Evolutionary conservation across 2,113 vertebrate genomes (phyloP).

Genomic region (Saimiri boliviensis): DNA sequence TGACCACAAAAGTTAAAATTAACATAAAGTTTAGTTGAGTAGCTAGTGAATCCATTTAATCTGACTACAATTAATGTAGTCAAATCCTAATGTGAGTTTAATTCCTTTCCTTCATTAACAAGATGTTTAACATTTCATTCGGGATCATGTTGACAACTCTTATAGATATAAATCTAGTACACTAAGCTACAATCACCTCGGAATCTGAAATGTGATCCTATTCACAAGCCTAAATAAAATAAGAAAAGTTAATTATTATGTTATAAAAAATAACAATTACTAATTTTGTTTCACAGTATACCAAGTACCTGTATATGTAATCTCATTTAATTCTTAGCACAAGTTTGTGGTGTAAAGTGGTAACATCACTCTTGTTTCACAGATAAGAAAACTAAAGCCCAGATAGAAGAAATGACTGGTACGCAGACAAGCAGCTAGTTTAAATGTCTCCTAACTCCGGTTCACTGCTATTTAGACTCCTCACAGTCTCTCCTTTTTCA

Average conservation of each 20-base stretch:
- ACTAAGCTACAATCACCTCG: background rate
- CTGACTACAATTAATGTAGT: background rate
- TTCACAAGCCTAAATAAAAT: constrained; percentile 30
- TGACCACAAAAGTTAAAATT: constrained; percentile 34
- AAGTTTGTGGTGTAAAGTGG: background rate
- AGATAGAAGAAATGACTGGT: background rate
- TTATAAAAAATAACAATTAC: constrained; percentile 32
- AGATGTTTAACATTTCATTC: constrained; percentile 31
- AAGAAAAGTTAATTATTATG: constrained; percentile 26
- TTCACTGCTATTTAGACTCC: background rate
- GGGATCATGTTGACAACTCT: background rate
- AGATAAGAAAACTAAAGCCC: background rate
- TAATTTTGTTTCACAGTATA: constrained; percentile 16
- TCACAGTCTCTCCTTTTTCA: background rate
- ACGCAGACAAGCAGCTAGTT: background rate
- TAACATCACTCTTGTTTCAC: constrained; percentile 28
- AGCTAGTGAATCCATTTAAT: constrained; percentile 17
- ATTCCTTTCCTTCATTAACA: background rate
- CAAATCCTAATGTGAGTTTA: background rate
- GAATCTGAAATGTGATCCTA: background rate
- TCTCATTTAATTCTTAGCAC: constrained; percentile 1
- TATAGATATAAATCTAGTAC: background rate
- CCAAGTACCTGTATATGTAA: background rate
- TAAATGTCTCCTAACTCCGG: background rate
- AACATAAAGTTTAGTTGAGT: constrained; percentile 14